phyloP scores from a whole-genome alignment of 2,888 invertebrate genomes.

The Lymantria dispar region DNA sequence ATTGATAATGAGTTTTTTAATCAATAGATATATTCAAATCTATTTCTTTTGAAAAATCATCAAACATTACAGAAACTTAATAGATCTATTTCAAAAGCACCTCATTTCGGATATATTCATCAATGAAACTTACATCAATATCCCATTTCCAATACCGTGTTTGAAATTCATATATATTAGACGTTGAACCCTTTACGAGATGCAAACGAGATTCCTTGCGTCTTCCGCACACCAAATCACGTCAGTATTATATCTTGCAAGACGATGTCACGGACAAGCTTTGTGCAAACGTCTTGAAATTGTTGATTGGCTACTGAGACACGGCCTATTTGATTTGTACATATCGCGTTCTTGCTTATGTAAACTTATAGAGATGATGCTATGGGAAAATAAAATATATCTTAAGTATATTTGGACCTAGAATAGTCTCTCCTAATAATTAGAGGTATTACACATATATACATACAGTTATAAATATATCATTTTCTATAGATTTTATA shows the following conservation, averaged over 20 bases:
- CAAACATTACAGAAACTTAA: no score
- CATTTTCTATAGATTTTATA: no score
- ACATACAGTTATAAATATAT: no score
- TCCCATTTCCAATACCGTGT: neutral
- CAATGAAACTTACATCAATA: neutral
- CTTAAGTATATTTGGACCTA: no score
- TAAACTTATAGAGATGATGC: conserved; percentile 44
- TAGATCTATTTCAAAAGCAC: no score
- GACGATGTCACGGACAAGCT: conserved; percentile 34
- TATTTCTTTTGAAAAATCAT: no score
- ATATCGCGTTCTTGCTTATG: conserved; percentile 49
- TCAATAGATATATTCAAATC: no score
- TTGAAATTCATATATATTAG: neutral
- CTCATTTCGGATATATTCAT: no score
- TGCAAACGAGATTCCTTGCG: conserved; percentile 29
- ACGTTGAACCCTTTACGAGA: conserved; percentile 11
- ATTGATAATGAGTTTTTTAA: no score
- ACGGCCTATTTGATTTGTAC: conserved; percentile 74
- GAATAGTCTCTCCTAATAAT: no score
- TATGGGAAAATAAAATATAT: conserved; percentile 6
- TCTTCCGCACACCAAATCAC: conserved; percentile 14
- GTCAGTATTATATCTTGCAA: conserved; percentile 27
- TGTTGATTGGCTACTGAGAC: conserved; percentile 72
- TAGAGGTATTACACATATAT: no score
- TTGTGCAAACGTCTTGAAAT: conserved; percentile 72